Evolutionary conservation across 1,140 invertebrate species (phyloP).

Genomic region (Pseudoatta argentina): DNA sequence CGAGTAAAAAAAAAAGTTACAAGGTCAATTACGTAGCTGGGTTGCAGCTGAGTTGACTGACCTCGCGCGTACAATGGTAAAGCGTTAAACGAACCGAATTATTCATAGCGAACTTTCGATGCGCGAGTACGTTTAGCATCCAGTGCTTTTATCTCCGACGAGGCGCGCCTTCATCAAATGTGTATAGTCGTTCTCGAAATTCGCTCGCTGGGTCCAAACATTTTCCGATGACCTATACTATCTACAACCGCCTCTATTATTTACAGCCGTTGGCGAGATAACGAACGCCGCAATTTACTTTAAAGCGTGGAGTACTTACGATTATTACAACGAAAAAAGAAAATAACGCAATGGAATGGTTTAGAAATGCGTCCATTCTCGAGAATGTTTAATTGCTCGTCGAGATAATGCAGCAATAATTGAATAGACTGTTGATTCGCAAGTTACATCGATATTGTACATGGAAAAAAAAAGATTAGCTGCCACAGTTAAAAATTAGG

Average conservation of each 20-base stretch:
- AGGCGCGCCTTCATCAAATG: conserved; percentile 62
- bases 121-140: conserved; percentile 64
- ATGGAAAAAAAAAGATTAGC: too few relatives aligned
- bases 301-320: conserved; percentile 37
- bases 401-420: conserved; percentile 13
- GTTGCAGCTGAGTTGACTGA: conserved; percentile 28
- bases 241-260: background rate
- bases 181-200: conserved; percentile 46
- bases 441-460: background rate
- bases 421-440: conserved; percentile 11
- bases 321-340: conserved; percentile 28
- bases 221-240: background rate
- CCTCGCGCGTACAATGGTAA: conserved; percentile 21
- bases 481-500: too few relatives aligned
- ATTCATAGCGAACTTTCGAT: conserved; percentile 75
- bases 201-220: conserved; percentile 6
- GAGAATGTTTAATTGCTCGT: conserved; percentile 19
- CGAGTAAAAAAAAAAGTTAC: conserved; percentile 17
- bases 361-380: background rate
- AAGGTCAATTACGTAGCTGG: conserved; percentile 70
- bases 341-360: background rate
- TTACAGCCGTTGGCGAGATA: conserved; percentile 21
- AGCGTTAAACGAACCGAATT: conserved; percentile 68
- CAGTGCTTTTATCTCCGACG: conserved; percentile 51
- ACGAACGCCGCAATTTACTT: conserved; percentile 39